These are phyloP conservation scores for Volucella inanis DNA, from an alignment of 2,888 invertebrate species.

Conservation along the genomic window DNA sequence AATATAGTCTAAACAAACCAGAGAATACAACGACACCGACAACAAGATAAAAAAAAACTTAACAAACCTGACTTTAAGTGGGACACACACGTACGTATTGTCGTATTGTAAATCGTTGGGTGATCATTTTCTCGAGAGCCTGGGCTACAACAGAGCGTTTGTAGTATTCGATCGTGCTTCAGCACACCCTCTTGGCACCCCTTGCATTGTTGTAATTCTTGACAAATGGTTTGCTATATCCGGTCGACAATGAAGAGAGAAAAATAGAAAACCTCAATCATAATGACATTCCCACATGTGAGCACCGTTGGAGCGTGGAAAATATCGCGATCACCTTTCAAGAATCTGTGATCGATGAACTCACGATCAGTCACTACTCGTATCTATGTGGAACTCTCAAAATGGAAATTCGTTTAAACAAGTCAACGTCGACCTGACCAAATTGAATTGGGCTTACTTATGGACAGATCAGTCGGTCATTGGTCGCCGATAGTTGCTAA, in stretches of 20 bases:
- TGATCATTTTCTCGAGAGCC: constrained; percentile 13
- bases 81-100: constrained; percentile 34
- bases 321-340: constrained; percentile 4
- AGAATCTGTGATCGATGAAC: constrained; percentile 30
- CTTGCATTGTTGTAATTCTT: constrained; percentile 21
- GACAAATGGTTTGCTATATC: constrained; percentile 28
- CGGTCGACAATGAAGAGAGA: constrained; percentile 29
- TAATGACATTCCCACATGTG: constrained; percentile 34
- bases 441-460: no score
- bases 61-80: constrained; percentile 52
- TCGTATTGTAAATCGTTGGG: constrained; percentile 14
- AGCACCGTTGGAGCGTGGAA: neutral
- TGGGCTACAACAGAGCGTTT: neutral
- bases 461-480: neutral
- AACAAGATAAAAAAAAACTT: constrained; percentile 2
- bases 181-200: neutral
- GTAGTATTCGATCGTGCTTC: neutral
- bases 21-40: no score
- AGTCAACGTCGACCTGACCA: no score
- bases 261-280: neutral
- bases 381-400: neutral
- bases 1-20: constrained; percentile 22
- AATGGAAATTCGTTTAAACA: no score
- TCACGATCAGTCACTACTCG: neutral
- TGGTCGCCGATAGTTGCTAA: neutral